Evolutionary conservation across 1,140 invertebrate genomes (phyloP).

Genomic region (Leptopilina boulardi): DNA sequence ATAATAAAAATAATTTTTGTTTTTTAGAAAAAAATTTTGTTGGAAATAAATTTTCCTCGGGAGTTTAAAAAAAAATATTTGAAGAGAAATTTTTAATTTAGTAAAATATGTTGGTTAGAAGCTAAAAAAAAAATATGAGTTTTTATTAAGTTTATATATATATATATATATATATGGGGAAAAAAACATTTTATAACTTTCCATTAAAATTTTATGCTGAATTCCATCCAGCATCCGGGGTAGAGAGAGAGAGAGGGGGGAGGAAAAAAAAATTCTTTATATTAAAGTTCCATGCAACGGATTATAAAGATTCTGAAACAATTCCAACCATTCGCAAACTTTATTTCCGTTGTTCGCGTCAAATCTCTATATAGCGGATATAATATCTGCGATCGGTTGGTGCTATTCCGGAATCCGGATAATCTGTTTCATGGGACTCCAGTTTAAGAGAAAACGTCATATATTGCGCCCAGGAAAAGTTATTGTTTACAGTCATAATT

Average conservation of each 20-base stretch:
- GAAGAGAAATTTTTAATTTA: no score
- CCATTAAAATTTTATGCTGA: constrained; percentile 9
- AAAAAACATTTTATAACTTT: neutral
- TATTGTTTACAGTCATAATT: constrained; percentile 12
- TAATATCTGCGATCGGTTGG: constrained; percentile 16
- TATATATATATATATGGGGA: no score
- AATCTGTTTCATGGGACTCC: constrained; percentile 8
- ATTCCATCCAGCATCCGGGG: neutral
- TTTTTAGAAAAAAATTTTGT: no score
- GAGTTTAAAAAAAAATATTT: no score
- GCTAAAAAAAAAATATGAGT: no score
- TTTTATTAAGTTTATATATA: no score
- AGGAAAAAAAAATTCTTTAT: constrained; percentile 24
- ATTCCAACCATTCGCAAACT: constrained; percentile 19
- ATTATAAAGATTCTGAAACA: constrained; percentile 29
- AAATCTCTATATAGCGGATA: constrained; percentile 1
- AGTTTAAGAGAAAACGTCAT: neutral
- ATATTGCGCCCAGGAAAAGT: neutral
- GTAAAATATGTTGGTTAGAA: no score
- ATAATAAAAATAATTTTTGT: no score
- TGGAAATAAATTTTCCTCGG: no score
- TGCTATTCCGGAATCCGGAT: constrained; percentile 24
- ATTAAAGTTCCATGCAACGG: constrained; percentile 18
- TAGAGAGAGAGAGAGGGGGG: neutral
- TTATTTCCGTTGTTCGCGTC: constrained; percentile 26